Evolutionary conservation across 1,140 invertebrate genomes (phyloP).

Genomic region (Macrotrachela quadricornifera): DNA sequence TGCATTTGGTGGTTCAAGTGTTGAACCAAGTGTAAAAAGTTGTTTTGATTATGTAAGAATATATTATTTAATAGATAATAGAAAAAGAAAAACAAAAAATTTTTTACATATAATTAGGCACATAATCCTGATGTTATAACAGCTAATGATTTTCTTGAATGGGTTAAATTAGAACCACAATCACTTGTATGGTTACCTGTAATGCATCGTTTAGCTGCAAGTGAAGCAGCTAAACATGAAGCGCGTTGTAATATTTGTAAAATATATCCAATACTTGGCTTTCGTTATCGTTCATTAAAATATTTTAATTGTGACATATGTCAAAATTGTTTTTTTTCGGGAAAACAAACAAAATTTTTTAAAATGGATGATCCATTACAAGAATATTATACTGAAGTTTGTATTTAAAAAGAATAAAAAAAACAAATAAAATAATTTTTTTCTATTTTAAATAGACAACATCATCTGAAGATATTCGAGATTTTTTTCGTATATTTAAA

Average conservation of each 20-base stretch:
- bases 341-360: constrained; percentile 81
- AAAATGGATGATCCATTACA: constrained; percentile 98
- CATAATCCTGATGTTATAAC: too few relatives aligned
- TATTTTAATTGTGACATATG: constrained; percentile 99
- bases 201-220: constrained; percentile 71
- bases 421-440: background rate
- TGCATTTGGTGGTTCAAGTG: constrained; percentile 95
- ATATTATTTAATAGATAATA: too few relatives aligned
- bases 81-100: too few relatives aligned
- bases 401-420: background rate
- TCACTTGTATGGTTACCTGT: constrained; percentile 95
- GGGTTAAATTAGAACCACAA: constrained; percentile 85
- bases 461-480: constrained; percentile 85
- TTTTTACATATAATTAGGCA: too few relatives aligned
- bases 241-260: constrained; percentile 99
- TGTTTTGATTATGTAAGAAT: constrained; percentile 49
- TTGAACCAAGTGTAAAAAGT: constrained; percentile 85
- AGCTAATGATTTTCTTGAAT: constrained; percentile 44
- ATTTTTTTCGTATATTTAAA: constrained; percentile 80
- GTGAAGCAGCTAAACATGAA: constrained; percentile 81
- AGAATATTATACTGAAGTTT: constrained; percentile 45
- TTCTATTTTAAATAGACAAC: constrained; percentile 43
- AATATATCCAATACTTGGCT: constrained; percentile 84
- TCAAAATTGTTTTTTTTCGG: constrained; percentile 95
- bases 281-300: constrained; percentile 88